Evolutionary conservation across 2,113 vertebrate species (phyloP).

Genomic region (Dromas ardeola): DNA sequence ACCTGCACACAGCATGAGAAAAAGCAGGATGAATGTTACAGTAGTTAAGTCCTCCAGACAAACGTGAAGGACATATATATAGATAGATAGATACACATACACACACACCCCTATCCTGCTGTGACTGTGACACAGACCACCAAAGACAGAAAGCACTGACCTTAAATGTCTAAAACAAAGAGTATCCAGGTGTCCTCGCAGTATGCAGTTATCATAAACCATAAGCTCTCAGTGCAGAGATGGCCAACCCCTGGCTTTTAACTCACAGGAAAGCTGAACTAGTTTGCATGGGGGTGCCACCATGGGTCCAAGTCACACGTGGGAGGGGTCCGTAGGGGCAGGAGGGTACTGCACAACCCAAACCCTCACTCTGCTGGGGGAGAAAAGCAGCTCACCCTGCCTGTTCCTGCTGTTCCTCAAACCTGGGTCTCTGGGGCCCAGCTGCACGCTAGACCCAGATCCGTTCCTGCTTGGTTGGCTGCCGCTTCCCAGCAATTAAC

Average conservation of each 20-base stretch:
- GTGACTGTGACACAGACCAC: background rate
- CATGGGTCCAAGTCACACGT: background rate
- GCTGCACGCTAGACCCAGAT: background rate
- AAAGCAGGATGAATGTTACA: background rate
- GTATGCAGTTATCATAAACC: rapidly evolving
- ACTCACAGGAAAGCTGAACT: background rate
- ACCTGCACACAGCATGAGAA: background rate
- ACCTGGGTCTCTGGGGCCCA: background rate
- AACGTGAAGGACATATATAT: background rate
- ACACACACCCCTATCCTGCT: background rate
- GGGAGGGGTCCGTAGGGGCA: rapidly evolving
- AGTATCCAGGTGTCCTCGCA: background rate
- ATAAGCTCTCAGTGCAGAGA: background rate
- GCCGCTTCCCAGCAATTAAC: background rate
- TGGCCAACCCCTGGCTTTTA: background rate
- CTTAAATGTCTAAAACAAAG: background rate
- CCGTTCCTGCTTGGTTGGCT: rapidly evolving
- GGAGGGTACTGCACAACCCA: background rate
- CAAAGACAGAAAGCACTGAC: background rate
- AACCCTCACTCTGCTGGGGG: background rate
- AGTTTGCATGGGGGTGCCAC: background rate
- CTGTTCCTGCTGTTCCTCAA: background rate
- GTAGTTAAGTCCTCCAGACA: background rate
- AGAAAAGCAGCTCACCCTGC: rapidly evolving
- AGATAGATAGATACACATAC: background rate